Evolutionary conservation across 2,888 invertebrate species (phyloP).

Genomic region (Hirtodrosophila trivittata): DNA sequence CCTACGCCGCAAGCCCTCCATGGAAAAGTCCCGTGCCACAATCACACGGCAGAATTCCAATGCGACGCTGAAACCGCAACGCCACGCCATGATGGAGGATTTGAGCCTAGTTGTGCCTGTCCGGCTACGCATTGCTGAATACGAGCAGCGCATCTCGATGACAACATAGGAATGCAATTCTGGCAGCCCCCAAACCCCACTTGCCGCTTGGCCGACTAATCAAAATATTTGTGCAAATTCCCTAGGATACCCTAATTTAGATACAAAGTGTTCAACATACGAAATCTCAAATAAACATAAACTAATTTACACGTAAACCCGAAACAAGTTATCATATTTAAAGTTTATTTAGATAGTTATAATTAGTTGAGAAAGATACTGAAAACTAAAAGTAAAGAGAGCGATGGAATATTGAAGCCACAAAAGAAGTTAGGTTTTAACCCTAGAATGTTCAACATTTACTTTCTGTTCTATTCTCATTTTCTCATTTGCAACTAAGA

Average conservation of each 20-base stretch:
- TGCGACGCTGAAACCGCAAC: constrained; percentile 65
- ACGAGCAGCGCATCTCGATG: constrained; percentile 76
- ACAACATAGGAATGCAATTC: constrained; percentile 31
- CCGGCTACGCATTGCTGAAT: constrained; percentile 79
- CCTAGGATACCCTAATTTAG: constrained; percentile 45
- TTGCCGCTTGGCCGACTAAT: not conserved
- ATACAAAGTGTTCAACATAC: constrained; percentile 29
- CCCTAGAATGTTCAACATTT: not conserved
- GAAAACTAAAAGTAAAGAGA: no score
- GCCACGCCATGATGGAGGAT: constrained; percentile 81
- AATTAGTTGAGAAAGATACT: no score
- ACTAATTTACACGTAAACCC: no score
- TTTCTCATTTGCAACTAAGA: no score
- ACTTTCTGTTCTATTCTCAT: no score
- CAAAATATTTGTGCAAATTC: constrained; percentile 41
- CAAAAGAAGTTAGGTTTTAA: no score
- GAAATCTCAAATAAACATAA: not conserved
- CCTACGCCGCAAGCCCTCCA: constrained; percentile 74
- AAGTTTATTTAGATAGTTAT: no score
- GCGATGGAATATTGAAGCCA: no score
- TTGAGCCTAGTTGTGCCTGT: constrained; percentile 80
- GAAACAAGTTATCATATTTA: no score
- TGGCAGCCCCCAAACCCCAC: constrained; percentile 1
- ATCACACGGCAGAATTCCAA: constrained; percentile 68
- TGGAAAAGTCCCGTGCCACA: constrained; percentile 75